Conservation (phyloP, 1,140 invertebrate genomes). For the Liolophura sinensis region DNA sequence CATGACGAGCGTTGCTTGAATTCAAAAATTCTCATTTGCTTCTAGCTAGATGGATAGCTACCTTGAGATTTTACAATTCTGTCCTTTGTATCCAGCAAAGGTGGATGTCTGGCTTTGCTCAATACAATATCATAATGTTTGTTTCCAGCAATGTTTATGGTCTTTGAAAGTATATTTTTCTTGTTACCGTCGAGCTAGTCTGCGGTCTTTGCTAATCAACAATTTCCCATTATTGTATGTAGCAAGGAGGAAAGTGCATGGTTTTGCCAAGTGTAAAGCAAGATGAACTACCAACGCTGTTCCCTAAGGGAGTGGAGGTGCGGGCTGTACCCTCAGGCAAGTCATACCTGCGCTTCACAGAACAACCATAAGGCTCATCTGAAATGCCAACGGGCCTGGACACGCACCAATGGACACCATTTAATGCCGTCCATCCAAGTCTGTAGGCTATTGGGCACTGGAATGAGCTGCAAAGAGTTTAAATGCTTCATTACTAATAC, state of each 20-base stretch:
- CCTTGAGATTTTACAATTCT: not conserved
- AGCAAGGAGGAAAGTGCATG: slow-evolving; percentile 82
- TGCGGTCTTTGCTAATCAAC: not conserved
- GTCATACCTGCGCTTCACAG: slow-evolving; percentile 76
- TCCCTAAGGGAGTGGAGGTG: slow-evolving; percentile 72
- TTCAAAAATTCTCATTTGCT: too few species aligned
- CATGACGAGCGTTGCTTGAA: too few species aligned
- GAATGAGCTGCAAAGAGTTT: too few species aligned
- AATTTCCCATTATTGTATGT: slow-evolving; percentile 41
- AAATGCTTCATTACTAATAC: too few species aligned
- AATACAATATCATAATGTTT: not conserved
- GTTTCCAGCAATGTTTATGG: not conserved
- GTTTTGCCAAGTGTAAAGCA: slow-evolving; percentile 74
- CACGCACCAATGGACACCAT: not conserved
- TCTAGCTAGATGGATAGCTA: too few species aligned
- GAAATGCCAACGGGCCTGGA: not conserved
- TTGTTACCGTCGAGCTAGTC: not conserved
- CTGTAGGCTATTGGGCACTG: too few species aligned
- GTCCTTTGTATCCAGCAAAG: not conserved
- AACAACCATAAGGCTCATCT: slow-evolving; percentile 38
- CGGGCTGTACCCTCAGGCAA: slow-evolving; percentile 78
- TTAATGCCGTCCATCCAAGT: too few species aligned
- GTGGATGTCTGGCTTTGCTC: not conserved
- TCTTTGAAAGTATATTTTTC: not conserved
- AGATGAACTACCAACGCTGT: slow-evolving; percentile 72